Conservation (phyloP, 1,140 invertebrate genomes). For the Drosophila sucinea region DNA sequence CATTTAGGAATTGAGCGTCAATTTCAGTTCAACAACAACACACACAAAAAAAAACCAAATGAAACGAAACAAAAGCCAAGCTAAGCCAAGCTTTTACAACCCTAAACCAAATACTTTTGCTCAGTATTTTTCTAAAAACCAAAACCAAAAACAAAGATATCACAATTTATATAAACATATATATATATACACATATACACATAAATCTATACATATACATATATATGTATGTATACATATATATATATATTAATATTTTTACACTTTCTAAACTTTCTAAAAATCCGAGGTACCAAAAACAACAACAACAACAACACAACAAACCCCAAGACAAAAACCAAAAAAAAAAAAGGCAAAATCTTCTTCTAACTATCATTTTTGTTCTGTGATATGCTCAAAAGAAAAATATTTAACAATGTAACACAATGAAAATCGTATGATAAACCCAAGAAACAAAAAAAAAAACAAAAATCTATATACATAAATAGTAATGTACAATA, state of each 20-base stretch:
- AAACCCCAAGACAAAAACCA: background rate
- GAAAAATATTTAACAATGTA: slow-evolving; percentile 52
- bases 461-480: background rate
- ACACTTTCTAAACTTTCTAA: slow-evolving; percentile 61
- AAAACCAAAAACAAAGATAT: slow-evolving; percentile 42
- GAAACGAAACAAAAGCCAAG: slow-evolving; percentile 32
- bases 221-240: slow-evolving; percentile 47
- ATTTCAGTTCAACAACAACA: slow-evolving; percentile 41
- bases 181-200: slow-evolving; percentile 46
- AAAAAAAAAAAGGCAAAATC: slow-evolving; percentile 29
- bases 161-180: slow-evolving; percentile 71
- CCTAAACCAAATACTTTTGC: slow-evolving; percentile 61
- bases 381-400: slow-evolving; percentile 80
- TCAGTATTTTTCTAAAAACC: slow-evolving; percentile 74
- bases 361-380: slow-evolving; percentile 75
- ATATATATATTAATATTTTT: slow-evolving; percentile 62
- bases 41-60: slow-evolving; percentile 5
- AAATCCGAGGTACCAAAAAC: slow-evolving; percentile 32
- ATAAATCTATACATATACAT: slow-evolving; percentile 55
- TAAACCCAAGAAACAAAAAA: slow-evolving; percentile 14
- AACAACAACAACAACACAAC: slow-evolving; percentile 22
- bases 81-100: slow-evolving; percentile 33
- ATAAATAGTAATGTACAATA: slow-evolving; percentile 16
- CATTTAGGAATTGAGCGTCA: slow-evolving; percentile 62
- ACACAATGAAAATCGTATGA: slow-evolving; percentile 13